Base-by-base conservation (phyloP, 2,113 vertebrate species). In the Chloropsis cyanopogon region DNA sequence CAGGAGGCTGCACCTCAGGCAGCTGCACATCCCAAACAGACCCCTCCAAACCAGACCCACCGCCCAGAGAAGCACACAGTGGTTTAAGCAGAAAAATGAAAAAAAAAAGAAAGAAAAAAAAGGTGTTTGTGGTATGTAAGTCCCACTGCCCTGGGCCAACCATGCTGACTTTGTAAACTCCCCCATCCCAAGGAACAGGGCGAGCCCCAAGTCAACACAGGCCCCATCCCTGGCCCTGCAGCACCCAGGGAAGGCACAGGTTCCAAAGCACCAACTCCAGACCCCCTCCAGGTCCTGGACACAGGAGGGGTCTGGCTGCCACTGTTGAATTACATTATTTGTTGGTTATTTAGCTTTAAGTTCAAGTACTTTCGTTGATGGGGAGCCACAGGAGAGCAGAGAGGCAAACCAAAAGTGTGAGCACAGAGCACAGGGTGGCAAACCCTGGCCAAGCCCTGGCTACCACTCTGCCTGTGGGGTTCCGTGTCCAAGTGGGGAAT, bases 271-370 rank as follows among this genome's bases (percentile, higher is more conserved):
- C 76, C 59, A 7, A 70, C 56, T 81, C 54, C 80, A 82, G 24
- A 15, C 31, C 39, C 56, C 56, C 64, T 54, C 66, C 76, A 33
- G 72, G 7, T 75, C 47, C 87, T 2, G 5, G 60, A 12, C 5
- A 5, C 1, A 0, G 39, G 0, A 75, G 1, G 14, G 33, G 13
- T 29, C 18, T 4, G 3, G 37, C 37, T 33, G 47, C 65, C 3
- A 14, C 76, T 87, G 82, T 53, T 54, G 33, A 44, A 68, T 35
- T 7, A 17, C 21, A 29, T 54, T 50, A 37, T 86, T 78, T 56
- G 49, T 86, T 81, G 41, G 19, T 57, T 71, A 9, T 3, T 28
- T 26, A 69, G 80, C 77, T 82, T 69, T 28, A n/a, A 73, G 64
- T 22, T 82, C 49, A 56, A 7, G 8, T 7, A 28, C 81, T 71